phyloP scores from a whole-genome alignment of 2,797 vertebrate species.

The Anguilla anguilla region DNA sequence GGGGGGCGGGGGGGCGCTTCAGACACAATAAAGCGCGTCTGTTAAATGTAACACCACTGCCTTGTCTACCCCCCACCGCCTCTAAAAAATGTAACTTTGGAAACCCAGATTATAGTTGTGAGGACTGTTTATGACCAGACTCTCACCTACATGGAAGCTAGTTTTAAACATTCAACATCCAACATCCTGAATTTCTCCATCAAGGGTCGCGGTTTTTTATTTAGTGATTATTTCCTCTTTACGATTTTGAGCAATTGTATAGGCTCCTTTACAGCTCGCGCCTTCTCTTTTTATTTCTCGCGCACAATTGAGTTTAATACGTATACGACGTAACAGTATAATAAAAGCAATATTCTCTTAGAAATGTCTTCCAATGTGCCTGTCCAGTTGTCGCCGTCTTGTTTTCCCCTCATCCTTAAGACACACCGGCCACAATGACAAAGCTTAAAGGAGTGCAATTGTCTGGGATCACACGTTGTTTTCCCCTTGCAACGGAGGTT shows the following conservation, averaged over 20 bases:
- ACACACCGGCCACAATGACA: background rate
- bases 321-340: constrained; percentile 26
- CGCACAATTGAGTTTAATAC: background rate
- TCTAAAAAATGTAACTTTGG: constrained; percentile 31
- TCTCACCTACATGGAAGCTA: constrained; percentile 73
- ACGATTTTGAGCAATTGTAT: constrained; percentile 46
- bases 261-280: constrained; percentile 48
- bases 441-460: constrained; percentile 1
- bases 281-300: constrained; percentile 29
- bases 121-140: constrained; percentile 59
- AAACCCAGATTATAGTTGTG: constrained; percentile 18
- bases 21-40: constrained; percentile 29
- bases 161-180: constrained; percentile 56
- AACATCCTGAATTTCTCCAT: constrained; percentile 42
- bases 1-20: background rate
- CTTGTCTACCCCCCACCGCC: constrained; percentile 31
- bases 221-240: constrained; percentile 36
- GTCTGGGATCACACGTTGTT: background rate
- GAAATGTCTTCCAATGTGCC: background rate
- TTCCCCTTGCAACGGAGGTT: constrained; percentile 1
- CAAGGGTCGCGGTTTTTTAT: constrained; percentile 38
- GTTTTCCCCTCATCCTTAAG: background rate
- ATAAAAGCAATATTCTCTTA: constrained; percentile 19
- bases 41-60: constrained; percentile 31
- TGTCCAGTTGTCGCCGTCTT: background rate